Percentiles rank a stretch among this genome's conserved stretches.
Conservation (phyloP, 2,888 invertebrate genomes). For the Polymixis flavicincta region DNA sequence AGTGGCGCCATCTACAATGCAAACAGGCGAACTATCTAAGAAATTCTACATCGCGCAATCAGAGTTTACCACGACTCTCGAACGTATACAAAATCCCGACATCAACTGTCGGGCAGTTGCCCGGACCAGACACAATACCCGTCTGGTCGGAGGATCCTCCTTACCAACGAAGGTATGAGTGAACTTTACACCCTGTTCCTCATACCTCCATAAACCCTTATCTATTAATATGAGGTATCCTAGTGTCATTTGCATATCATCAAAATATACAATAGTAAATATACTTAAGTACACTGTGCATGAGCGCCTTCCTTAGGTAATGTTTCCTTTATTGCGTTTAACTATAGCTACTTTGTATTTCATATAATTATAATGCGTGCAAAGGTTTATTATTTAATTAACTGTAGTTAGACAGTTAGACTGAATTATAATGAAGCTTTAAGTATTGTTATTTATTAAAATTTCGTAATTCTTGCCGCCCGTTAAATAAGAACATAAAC, state of each 20-base stretch:
- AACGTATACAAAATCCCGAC: no score
- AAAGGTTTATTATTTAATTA: not conserved
- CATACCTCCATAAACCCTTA: no score
- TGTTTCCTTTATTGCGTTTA: not conserved
- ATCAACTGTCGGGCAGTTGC: no score
- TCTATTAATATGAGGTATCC: not conserved
- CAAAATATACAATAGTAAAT: no score
- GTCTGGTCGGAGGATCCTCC: no score
- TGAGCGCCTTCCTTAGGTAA: conserved; percentile 1
- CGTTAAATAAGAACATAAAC: not conserved
- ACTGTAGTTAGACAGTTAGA: conserved; percentile 2
- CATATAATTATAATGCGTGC: not conserved
- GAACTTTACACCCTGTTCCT: no score
- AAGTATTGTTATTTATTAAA: not conserved
- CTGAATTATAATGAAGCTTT: not conserved
- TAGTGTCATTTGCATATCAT: not conserved
- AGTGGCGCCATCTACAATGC: no score
- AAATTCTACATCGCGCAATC: no score
- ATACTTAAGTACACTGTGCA: not conserved
- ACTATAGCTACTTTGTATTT: not conserved
- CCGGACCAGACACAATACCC: no score
- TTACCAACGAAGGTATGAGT: no score
- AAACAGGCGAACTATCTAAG: no score
- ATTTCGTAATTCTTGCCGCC: not conserved
- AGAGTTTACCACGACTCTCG: no score